Percentiles rank a stretch among this genome's conserved stretches.
Conservation (phyloP, 2,888 invertebrate genomes). For the Platerodrilus igneus region DNA sequence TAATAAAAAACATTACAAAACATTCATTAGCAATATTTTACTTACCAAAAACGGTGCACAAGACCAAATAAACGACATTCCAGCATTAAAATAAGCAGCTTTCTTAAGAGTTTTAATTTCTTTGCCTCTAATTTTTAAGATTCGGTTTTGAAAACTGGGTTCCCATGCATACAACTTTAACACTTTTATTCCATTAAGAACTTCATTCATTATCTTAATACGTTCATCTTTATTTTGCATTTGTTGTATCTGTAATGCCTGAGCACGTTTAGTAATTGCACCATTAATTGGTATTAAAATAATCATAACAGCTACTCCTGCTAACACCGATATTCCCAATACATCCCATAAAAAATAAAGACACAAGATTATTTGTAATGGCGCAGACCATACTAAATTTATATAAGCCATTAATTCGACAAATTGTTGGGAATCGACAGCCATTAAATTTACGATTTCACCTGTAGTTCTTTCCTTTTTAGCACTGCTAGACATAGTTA, state of each 20-base stretch:
- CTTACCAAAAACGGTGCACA: slow-evolving; percentile 59
- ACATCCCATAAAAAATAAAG: slow-evolving; percentile 51
- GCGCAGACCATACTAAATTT: slow-evolving; percentile 51
- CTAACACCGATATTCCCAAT: slow-evolving; percentile 55
- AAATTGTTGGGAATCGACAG: slow-evolving; percentile 50
- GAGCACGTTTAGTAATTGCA: slow-evolving; percentile 47
- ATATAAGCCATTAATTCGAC: slow-evolving; percentile 47
- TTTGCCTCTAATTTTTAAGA: slow-evolving; percentile 52
- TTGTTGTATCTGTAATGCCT: slow-evolving; percentile 47
- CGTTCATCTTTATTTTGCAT: slow-evolving; percentile 55
- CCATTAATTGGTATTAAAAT: slow-evolving; percentile 54
- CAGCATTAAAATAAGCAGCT: slow-evolving; percentile 53
- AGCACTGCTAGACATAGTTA: slow-evolving; percentile 43
- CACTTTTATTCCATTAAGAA: slow-evolving; percentile 56
- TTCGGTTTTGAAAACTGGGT: slow-evolving; percentile 54
- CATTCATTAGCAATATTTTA: no score
- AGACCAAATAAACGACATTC: slow-evolving; percentile 57
- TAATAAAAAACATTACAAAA: no score
- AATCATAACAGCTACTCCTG: slow-evolving; percentile 53
- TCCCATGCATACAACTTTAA: slow-evolving; percentile 62
- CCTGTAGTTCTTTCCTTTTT: slow-evolving; percentile 48
- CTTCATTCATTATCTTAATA: slow-evolving; percentile 55
- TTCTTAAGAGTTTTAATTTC: slow-evolving; percentile 55
- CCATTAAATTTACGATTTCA: slow-evolving; percentile 52
- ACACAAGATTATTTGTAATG: slow-evolving; percentile 53